These are phyloP conservation scores for Bembecia ichneumoniformis DNA, from an alignment of 2,888 invertebrate genomes.

Conservation along the genomic window DNA sequence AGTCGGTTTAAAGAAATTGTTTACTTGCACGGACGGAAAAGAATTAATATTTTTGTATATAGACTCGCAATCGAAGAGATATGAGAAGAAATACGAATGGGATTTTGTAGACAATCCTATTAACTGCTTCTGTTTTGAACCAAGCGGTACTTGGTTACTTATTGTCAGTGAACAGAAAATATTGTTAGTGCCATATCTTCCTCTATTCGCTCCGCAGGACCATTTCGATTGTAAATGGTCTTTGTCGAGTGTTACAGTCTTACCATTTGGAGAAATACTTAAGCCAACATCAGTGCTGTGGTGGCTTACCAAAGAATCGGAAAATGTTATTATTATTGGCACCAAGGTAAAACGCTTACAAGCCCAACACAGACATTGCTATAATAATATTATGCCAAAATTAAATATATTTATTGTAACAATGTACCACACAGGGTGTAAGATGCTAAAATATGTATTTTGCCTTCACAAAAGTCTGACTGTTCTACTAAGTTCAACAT, in stretches of 20 bases:
- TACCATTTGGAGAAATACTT: slow-evolving; percentile 43
- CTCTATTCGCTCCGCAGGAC: slow-evolving; percentile 54
- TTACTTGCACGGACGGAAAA: slow-evolving; percentile 55
- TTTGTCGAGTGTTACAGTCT: slow-evolving; percentile 56
- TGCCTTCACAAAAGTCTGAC: no score
- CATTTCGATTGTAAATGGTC: slow-evolving; percentile 65
- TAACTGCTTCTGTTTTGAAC: slow-evolving; percentile 86
- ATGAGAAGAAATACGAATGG: slow-evolving; percentile 58
- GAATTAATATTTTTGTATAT: slow-evolving; percentile 56
- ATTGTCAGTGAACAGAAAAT: slow-evolving; percentile 71
- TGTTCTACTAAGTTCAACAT: no score
- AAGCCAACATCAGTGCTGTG: slow-evolving; percentile 77
- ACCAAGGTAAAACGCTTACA: slow-evolving; percentile 65
- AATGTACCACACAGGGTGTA: neutral
- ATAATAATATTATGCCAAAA: neutral
- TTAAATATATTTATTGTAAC: neutral
- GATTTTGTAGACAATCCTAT: slow-evolving; percentile 67
- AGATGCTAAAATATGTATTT: no score
- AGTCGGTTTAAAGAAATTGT: slow-evolving; percentile 58
- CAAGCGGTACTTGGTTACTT: slow-evolving; percentile 83
- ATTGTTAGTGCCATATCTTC: slow-evolving; percentile 62
- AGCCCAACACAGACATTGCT: no score
- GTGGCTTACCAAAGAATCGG: slow-evolving; percentile 83
- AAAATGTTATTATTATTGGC: slow-evolving; percentile 80
- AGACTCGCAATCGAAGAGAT: slow-evolving; percentile 44